Conservation (phyloP, 2,888 invertebrate species). For the Pemphredon lugubris region DNA sequence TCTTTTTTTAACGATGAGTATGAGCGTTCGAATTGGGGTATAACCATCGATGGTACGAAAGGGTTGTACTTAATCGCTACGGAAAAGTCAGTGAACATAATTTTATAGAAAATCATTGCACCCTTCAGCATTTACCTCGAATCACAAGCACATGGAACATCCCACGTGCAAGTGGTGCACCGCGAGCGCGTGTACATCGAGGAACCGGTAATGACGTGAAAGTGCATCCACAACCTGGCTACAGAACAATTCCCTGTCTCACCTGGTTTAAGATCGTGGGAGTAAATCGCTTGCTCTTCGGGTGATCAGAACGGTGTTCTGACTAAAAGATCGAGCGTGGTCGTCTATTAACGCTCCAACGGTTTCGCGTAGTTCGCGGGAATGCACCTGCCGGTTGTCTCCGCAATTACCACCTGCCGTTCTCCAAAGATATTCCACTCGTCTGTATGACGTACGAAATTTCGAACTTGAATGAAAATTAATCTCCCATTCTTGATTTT, state of each 20-base stretch:
- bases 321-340: constrained; percentile 4
- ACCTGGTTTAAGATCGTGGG: constrained; percentile 32
- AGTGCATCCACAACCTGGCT: constrained; percentile 35
- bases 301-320: constrained; percentile 13
- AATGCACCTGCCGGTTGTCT: neutral
- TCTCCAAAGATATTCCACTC: constrained; percentile 5
- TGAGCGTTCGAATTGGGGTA: too few relatives aligned
- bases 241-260: constrained; percentile 36
- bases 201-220: constrained; percentile 36
- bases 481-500: too few relatives aligned
- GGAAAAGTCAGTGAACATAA: too few relatives aligned
- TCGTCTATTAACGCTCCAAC: constrained; percentile 4
- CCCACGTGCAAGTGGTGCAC: neutral
- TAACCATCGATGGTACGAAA: too few relatives aligned
- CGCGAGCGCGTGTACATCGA: constrained; percentile 12
- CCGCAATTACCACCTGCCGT: neutral
- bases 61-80: too few relatives aligned
- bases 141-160: neutral
- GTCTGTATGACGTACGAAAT: too few relatives aligned
- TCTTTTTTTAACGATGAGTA: too few relatives aligned
- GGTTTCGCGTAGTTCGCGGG: neutral
- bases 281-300: constrained; percentile 31
- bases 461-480: too few relatives aligned
- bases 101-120: too few relatives aligned
- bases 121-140: too few relatives aligned